Evolutionary conservation across 2,113 vertebrate genomes (phyloP).

Genomic region (Donacobius atricapilla): DNA sequence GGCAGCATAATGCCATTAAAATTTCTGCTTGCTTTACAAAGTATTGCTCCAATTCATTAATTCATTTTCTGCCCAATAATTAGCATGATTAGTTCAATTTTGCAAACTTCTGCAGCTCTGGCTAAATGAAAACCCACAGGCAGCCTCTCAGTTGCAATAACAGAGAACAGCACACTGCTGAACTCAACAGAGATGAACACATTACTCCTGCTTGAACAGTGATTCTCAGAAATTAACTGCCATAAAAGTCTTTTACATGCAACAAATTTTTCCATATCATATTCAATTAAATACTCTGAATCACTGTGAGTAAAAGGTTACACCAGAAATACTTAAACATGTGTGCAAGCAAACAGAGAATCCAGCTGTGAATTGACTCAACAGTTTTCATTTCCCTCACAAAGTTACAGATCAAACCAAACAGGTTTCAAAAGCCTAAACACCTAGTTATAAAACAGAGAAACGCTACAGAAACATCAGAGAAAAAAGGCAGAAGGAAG

Average conservation of each 20-base stretch:
- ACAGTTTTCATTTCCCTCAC: background rate
- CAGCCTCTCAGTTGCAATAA: background rate
- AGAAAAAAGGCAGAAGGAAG: no score
- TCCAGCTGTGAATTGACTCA: background rate
- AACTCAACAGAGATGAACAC: background rate
- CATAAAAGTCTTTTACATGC: background rate
- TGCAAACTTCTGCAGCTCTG: background rate
- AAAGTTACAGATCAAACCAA: background rate
- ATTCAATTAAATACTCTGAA: background rate
- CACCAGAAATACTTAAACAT: background rate
- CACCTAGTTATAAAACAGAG: background rate
- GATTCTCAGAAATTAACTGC: background rate
- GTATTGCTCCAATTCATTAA: background rate
- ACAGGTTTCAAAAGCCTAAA: background rate
- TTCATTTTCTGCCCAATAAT: background rate
- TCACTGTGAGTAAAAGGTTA: background rate
- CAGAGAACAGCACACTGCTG: background rate
- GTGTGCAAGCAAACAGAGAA: background rate
- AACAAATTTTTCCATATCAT: background rate
- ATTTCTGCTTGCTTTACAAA: background rate
- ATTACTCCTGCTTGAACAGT: background rate
- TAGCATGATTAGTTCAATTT: background rate
- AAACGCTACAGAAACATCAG: background rate
- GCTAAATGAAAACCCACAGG: background rate
- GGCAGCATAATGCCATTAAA: background rate